Base-by-base conservation (phyloP, 2,888 invertebrate genomes). In the Meiosimyza decipiens region DNA sequence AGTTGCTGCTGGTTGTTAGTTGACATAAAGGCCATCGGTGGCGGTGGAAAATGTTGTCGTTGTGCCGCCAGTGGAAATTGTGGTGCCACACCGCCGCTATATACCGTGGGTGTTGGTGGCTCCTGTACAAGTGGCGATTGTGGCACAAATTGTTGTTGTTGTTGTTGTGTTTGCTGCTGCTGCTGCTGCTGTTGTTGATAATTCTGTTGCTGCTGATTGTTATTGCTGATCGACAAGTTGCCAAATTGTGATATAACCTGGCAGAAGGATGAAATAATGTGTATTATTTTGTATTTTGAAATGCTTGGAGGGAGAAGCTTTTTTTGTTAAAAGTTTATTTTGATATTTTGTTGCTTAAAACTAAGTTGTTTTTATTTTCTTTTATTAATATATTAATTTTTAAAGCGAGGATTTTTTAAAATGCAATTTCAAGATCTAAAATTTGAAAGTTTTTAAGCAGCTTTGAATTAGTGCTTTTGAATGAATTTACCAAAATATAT, bases 121-220 rank as follows among this genome's bases (percentile, higher is more conserved):
- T 86, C 85, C 77, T 84, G 86, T 72, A 86, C 81, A 71, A 87
- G 84, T 64, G 87, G 87, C 74, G 87, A 83, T 63, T 81, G 77
- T 74, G 82, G 83, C 76, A 81, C 82, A 77, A 83, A 84, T 73
- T 82, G 80, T 76, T 80, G 77, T 70, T 78, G 81, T 73, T 82
- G 80, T 76, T 80, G 77, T 70, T 78, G 81, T 28, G 28, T 22
- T 2, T 22, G 28, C 28, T 4, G 28, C 28, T 40, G 9, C 15
- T 69, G 68, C 15, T 57, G 81, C 9, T 78, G 78, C 18, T 74
- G 77, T 69, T 59, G 74, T 40, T 40, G 40, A 40, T 40, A 40
- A 54, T 9, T 16, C 22, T 65, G 75, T 22, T 81, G 80, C 69
- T 83, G 83, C 74, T 81, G 78, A 59, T 79, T 78, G 70, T 79